phyloP scores from a whole-genome alignment of 2,797 vertebrate species.

The Ibycter americanus region DNA sequence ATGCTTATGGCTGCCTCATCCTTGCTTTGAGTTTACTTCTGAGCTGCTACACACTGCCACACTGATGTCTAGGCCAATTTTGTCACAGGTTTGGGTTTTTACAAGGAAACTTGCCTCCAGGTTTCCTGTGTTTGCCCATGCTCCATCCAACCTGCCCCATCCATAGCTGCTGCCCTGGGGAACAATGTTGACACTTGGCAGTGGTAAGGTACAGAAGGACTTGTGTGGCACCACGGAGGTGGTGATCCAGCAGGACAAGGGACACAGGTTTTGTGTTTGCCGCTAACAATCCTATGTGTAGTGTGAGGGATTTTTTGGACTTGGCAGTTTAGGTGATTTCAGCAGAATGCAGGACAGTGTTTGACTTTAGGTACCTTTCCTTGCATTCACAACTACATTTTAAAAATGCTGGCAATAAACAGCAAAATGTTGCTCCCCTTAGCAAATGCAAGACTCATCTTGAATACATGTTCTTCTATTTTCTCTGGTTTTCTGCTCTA shows the following conservation, averaged over 20 bases:
- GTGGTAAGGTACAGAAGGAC: neutral
- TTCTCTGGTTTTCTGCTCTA: neutral
- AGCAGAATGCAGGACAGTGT: neutral
- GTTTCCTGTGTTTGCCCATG: neutral
- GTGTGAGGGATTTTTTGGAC: neutral
- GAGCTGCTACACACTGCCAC: neutral
- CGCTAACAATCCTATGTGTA: neutral
- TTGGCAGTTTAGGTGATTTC: neutral
- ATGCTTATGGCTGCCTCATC: neutral
- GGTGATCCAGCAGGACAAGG: neutral
- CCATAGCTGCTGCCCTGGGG: neutral
- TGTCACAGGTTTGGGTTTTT: neutral
- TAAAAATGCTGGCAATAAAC: neutral
- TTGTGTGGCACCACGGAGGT: rapidly evolving
- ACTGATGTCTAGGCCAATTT: rapidly evolving
- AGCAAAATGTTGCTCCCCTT: neutral
- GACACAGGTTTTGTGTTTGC: neutral
- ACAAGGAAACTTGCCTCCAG: neutral
- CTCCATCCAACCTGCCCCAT: neutral
- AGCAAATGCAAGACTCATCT: neutral
- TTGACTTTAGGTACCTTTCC: neutral
- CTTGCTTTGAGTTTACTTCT: neutral
- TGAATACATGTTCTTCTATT: neutral
- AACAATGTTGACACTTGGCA: neutral
- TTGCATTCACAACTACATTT: neutral